Base-by-base conservation (phyloP, 2,888 invertebrate species). In the Erebia aethiops region DNA sequence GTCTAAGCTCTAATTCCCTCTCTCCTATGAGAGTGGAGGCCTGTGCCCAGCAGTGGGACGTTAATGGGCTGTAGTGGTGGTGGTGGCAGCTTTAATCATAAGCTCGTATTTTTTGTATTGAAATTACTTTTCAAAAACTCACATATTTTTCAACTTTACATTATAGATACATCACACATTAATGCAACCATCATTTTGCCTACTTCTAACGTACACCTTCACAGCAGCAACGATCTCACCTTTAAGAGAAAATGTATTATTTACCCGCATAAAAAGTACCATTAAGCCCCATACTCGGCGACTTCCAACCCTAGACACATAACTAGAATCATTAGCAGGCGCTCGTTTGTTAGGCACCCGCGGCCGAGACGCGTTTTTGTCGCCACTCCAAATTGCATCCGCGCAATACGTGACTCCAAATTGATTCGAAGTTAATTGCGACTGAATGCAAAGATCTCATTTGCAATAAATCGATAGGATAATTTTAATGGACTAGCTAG, bases 321-420 rank as follows among this genome's bases (percentile, higher is more conserved):
- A 73, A 86, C 85, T 83, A 87, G 89, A 88, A 91, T 91, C 92
- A 93, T 93, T 93, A 92, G 92, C 89, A 87, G 82, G 85, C 87
- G 91, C 88, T 92, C 92, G 92, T 92, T 93, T 91, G 92, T 92
- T 91, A 89, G 86, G 87, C 87, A 87, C 87, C 86, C 89, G 86
- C 86, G 83, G 80, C 85, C 85, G 90, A 90, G 92, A 90, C 90
- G 84, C 81, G 90, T 92, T 92, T 92, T 92, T 92, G 92, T 90
- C 85, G 81, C 84, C 81, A 79, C 85, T 86, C 92, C 89, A 92
- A 92, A 92, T 92, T 92, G 91, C 92, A 92, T 89, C 89, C 90
- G 89, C 85, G 87, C 90, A 90, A 90, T 91, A 91, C 89, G 89
- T 87, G 86, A 84, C 80, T 83, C 86, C 81, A 87, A 91, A 92